Conservation (phyloP, 2,113 vertebrate genomes). For the Phaethon lepturus region DNA sequence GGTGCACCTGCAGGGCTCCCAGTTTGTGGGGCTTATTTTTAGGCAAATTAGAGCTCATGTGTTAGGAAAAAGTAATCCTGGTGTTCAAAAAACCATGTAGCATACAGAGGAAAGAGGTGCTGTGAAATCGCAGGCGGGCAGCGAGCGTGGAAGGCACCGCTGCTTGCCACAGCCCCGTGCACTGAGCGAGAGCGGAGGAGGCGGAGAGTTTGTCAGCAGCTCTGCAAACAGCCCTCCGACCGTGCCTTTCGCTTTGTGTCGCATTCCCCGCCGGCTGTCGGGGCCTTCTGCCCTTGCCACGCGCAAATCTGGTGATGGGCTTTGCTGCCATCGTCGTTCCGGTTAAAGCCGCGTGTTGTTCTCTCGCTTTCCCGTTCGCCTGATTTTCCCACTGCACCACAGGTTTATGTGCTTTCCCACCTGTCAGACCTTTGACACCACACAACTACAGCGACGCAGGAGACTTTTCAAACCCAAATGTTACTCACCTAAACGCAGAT, state of each 20-base stretch:
- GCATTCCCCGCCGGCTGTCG: accelerated
- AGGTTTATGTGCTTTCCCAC: not conserved
- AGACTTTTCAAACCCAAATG: not conserved
- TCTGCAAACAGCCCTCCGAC: not conserved
- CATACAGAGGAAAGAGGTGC: accelerated
- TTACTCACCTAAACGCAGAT: not conserved
- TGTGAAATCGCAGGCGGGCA: not conserved
- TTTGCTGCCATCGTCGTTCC: accelerated
- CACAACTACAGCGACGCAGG: accelerated
- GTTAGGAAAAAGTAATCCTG: not conserved
- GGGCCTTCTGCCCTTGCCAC: not conserved
- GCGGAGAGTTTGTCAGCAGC: not conserved
- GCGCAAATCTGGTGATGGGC: accelerated
- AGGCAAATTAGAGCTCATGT: not conserved
- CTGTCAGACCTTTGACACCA: not conserved
- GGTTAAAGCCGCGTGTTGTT: accelerated
- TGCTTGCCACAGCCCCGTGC: not conserved
- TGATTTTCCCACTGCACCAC: not conserved
- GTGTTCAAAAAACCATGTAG: accelerated
- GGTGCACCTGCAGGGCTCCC: not conserved
- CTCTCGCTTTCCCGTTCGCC: accelerated
- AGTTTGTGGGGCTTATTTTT: not conserved
- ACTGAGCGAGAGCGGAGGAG: not conserved
- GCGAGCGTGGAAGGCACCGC: accelerated
- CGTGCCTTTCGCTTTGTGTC: accelerated